These are phyloP conservation scores for Paracanthobrama guichenoti DNA, from an alignment of 2,113 vertebrate species.

Conservation along the genomic window DNA sequence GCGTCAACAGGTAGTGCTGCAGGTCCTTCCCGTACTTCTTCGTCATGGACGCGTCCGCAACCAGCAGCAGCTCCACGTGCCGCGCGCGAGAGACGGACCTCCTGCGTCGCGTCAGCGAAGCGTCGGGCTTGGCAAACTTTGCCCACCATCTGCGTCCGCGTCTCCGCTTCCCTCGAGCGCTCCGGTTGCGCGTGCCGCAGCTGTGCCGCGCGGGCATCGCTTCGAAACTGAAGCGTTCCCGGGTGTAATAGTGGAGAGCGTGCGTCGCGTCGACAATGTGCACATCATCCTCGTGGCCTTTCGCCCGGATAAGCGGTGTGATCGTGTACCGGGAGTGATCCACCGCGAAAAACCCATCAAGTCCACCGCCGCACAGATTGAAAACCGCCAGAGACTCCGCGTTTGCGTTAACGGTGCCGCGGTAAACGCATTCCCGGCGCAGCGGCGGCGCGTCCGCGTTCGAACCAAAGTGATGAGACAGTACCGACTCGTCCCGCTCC, in stretches of 20 bases:
- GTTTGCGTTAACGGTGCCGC: conserved; percentile 88
- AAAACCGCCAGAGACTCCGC: conserved; percentile 88
- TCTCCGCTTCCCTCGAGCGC: neutral
- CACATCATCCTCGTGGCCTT: conserved; percentile 68
- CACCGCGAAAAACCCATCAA: conserved; percentile 90
- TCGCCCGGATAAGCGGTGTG: conserved; percentile 74
- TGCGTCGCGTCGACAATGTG: conserved; percentile 76
- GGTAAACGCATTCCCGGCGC: conserved; percentile 80
- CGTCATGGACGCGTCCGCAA: conserved; percentile 90
- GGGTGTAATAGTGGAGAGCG: conserved; percentile 80
- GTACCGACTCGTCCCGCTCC: conserved; percentile 81
- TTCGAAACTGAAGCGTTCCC: conserved; percentile 86
- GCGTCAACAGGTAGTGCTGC: conserved; percentile 92
- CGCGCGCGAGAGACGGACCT: conserved; percentile 89
- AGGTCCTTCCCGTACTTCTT: conserved; percentile 90
- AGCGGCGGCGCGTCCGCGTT: conserved; percentile 54
- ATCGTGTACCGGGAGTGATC: conserved; percentile 83
- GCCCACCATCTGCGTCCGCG: conserved; percentile 56
- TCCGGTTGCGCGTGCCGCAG: conserved; percentile 70
- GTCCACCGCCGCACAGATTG: conserved; percentile 84
- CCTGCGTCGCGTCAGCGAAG: conserved; percentile 58
- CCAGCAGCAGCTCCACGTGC: conserved; percentile 94
- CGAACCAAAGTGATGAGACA: conserved; percentile 69
- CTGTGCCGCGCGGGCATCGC: conserved; percentile 70
- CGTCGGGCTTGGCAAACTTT: conserved; percentile 30